A percentile compares a stretch with the other conserved stretches of the same genome.
phyloP scores from a whole-genome alignment of 1,140 invertebrate genomes.

The Hyphantria cunea region DNA sequence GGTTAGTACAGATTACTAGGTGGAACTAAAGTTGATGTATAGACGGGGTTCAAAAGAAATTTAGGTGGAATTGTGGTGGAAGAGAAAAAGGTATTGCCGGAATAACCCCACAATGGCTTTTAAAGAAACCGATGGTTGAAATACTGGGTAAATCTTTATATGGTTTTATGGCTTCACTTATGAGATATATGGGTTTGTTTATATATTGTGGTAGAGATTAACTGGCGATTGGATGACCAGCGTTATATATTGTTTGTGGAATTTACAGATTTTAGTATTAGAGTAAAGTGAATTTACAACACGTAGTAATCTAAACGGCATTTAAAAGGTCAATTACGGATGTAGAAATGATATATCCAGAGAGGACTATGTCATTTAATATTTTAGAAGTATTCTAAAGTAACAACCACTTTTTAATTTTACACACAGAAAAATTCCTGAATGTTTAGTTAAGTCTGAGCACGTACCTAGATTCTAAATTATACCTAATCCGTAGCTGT shows the following conservation, averaged over 20 bases:
- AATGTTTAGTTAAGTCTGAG: no score
- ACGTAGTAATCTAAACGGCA: no score
- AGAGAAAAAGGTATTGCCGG: slow-evolving; percentile 24
- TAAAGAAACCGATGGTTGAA: slow-evolving; percentile 17
- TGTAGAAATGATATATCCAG: no score
- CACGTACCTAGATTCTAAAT: no score
- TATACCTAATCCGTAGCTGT: no score
- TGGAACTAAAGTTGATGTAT: slow-evolving; percentile 68
- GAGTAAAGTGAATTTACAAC: no score
- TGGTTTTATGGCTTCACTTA: slow-evolving; percentile 1
- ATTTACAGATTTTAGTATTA: no score
- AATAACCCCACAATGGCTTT: slow-evolving; percentile 18
- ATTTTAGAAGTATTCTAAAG: no score
- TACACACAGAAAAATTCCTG: no score
- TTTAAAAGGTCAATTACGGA: no score
- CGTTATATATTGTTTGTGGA: not conserved
- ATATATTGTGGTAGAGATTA: not conserved
- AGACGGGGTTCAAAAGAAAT: slow-evolving; percentile 53
- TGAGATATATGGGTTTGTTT: slow-evolving; percentile 4
- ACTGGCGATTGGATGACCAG: not conserved
- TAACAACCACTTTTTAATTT: no score
- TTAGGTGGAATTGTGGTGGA: slow-evolving; percentile 50
- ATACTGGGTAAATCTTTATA: slow-evolving; percentile 4
- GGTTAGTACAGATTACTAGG: slow-evolving; percentile 61
- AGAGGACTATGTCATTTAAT: no score